Conservation (phyloP, 2,888 invertebrate species). For the Eupithecia dodoneata region DNA sequence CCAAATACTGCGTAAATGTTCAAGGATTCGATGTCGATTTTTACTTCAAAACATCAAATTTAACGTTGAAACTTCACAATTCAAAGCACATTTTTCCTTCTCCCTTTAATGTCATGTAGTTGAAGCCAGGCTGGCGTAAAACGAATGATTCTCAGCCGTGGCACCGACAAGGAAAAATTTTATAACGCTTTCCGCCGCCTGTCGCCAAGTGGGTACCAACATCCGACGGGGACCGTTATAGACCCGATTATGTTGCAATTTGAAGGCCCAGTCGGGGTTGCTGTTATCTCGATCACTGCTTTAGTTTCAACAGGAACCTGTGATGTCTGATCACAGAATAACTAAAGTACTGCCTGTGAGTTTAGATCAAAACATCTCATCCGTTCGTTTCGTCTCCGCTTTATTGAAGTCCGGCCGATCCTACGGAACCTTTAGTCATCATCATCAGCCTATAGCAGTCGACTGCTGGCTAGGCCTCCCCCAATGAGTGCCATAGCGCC, state of each 20-base stretch:
- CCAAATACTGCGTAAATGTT: neutral
- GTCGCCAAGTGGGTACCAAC: conserved; percentile 5
- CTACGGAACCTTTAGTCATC: too few relatives aligned
- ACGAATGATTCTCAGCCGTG: conserved; percentile 15
- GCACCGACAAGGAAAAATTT: conserved; percentile 31
- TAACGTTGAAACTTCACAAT: neutral
- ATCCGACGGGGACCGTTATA: conserved; percentile 16
- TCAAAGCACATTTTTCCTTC: neutral
- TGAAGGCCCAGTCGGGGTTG: conserved; percentile 16
- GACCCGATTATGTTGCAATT: conserved; percentile 30
- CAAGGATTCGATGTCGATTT: neutral
- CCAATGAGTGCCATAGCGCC: too few relatives aligned
- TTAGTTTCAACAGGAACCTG: neutral
- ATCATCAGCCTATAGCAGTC: too few relatives aligned
- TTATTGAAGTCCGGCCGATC: too few relatives aligned
- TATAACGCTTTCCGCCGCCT: conserved; percentile 26
- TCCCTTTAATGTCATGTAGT: conserved; percentile 8
- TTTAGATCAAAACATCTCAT: too few relatives aligned
- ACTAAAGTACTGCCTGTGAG: neutral
- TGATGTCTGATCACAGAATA: neutral
- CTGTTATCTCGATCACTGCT: conserved; percentile 10
- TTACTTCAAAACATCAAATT: neutral
- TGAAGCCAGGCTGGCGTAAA: conserved; percentile 9
- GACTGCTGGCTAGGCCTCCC: too few relatives aligned
- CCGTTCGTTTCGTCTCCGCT: too few relatives aligned